Conservation (phyloP, 1,140 invertebrate genomes). For the Formica exsecta region DNA sequence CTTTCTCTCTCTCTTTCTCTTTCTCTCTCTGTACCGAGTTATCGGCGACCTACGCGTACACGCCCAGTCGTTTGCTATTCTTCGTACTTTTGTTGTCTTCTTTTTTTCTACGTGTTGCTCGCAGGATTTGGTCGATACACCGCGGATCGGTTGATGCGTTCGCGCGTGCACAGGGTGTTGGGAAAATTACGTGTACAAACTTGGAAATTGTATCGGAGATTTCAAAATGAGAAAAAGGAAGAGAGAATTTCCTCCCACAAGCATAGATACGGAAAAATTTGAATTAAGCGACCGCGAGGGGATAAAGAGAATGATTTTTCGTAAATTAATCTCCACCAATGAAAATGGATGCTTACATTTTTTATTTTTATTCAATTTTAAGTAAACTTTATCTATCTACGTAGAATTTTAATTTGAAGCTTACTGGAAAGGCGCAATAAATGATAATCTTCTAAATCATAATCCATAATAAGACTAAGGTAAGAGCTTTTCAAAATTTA, state of each 20-base stretch:
- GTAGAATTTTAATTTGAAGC: background rate
- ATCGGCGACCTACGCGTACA: conserved; percentile 59
- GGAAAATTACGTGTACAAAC: conserved; percentile 47
- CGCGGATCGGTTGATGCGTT: conserved; percentile 39
- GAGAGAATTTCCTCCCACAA: background rate
- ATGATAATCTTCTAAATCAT: background rate
- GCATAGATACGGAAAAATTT: background rate
- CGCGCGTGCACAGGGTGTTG: conserved; percentile 22
- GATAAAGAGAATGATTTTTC: background rate
- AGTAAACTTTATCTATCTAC: background rate
- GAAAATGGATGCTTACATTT: background rate
- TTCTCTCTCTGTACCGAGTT: conserved; percentile 47
- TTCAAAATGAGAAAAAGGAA: background rate
- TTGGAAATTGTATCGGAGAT: conserved; percentile 25
- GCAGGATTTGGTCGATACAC: conserved; percentile 45
- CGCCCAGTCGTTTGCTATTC: conserved; percentile 59
- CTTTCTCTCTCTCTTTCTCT: conserved; percentile 25
- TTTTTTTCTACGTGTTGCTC: conserved; percentile 60
- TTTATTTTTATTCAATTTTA: background rate
- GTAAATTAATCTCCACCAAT: background rate
- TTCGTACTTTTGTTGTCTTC: conserved; percentile 50
- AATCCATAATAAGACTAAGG: background rate
- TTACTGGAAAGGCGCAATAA: background rate
- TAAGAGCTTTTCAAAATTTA: background rate
- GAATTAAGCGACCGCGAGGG: background rate